Percentiles rank a stretch among this genome's conserved stretches.
These are phyloP conservation scores for Gadopsis bispinosus DNA, from an alignment of 2,797 vertebrate genomes.

Conservation along the genomic window DNA sequence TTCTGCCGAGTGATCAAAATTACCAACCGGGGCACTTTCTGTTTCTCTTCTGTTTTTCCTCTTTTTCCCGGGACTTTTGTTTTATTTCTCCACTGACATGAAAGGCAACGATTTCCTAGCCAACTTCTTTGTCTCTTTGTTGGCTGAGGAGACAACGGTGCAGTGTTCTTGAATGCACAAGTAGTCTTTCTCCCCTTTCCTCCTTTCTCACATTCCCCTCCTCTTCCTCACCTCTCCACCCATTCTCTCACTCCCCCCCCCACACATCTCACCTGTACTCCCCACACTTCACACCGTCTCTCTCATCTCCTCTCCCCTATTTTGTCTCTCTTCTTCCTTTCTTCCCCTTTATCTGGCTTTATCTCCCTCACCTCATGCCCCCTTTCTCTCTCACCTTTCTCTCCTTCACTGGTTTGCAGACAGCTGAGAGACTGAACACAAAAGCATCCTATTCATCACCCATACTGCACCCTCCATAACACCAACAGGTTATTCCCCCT, in stretches of 20 bases:
- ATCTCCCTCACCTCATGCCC: conserved; percentile 71
- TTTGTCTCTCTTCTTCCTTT: conserved; percentile 54
- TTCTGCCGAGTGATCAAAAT: conserved; percentile 68
- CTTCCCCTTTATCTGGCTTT: conserved; percentile 68
- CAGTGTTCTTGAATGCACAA: conserved; percentile 69
- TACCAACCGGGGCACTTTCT: conserved; percentile 47
- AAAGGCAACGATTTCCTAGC: conserved; percentile 66
- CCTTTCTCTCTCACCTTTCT: conserved; percentile 73
- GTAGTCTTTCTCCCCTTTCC: conserved; percentile 45
- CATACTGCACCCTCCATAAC: conserved; percentile 78
- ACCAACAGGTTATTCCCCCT: conserved; percentile 74
- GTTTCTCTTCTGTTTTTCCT: conserved; percentile 18
- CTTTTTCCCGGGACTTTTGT: conserved; percentile 29
- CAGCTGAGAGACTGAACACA: conserved; percentile 79
- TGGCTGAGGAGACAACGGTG: conserved; percentile 52
- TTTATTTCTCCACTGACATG: conserved; percentile 48
- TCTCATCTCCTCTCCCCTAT: conserved; percentile 56
- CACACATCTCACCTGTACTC: conserved; percentile 64
- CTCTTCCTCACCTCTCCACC: conserved; percentile 65
- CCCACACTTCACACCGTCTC: conserved; percentile 58
- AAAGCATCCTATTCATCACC: conserved; percentile 82
- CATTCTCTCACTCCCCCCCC: conserved; percentile 59
- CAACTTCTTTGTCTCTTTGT: conserved; percentile 63
- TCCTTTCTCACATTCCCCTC: conserved; percentile 57
- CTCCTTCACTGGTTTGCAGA: conserved; percentile 77